These are phyloP conservation scores for Ethmia dodecea DNA, from an alignment of 2,888 invertebrate species.

Conservation along the genomic window DNA sequence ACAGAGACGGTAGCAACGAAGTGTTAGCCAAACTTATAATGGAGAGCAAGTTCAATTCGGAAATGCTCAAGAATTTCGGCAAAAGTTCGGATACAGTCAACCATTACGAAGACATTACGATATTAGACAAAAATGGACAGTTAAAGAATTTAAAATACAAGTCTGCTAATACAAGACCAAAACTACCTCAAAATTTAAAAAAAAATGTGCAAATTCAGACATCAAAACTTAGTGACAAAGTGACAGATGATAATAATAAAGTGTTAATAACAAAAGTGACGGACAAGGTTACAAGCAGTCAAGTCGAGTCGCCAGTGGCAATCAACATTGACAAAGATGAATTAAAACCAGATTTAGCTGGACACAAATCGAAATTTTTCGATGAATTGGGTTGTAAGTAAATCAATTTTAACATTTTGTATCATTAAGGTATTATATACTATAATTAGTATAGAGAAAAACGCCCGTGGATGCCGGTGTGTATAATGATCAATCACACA, in stretches of 20 bases:
- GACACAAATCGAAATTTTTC: constrained; percentile 79
- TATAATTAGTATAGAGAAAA: no score
- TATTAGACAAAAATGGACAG: constrained; percentile 50
- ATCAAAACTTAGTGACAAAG: constrained; percentile 2
- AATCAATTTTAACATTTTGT: background rate
- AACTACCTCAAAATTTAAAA: constrained; percentile 16
- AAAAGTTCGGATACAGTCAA: constrained; percentile 40
- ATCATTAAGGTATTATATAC: no score
- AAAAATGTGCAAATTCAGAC: no score
- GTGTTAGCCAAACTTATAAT: constrained; percentile 35
- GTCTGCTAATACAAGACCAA: constrained; percentile 30
- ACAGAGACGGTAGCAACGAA: constrained; percentile 26
- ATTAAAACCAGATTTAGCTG: constrained; percentile 20
- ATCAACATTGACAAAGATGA: constrained; percentile 14
- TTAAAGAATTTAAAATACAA: constrained; percentile 57
- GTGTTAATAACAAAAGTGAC: constrained; percentile 21
- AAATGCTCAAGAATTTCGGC: constrained; percentile 38
- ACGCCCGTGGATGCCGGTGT: no score
- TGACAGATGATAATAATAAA: constrained; percentile 19
- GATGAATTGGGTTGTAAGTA: constrained; percentile 85
- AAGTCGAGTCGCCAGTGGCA: constrained; percentile 18
- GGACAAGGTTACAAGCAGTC: constrained; percentile 22
- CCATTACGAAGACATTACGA: constrained; percentile 57
- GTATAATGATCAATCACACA: no score
- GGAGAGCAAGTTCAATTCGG: constrained; percentile 39